Evolutionary conservation across 2,888 invertebrate genomes (phyloP).

Genomic region (Girardia tigrina): DNA sequence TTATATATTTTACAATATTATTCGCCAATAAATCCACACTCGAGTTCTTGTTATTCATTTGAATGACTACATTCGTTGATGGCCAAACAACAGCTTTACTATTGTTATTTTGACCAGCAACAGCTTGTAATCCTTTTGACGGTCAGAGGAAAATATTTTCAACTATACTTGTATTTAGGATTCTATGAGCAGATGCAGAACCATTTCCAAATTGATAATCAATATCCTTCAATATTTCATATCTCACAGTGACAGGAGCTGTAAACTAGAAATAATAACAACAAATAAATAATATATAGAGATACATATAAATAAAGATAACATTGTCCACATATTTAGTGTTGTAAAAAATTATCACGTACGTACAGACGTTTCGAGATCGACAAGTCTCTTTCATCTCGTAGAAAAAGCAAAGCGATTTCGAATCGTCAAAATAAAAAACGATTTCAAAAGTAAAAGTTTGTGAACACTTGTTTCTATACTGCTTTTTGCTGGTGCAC

Average conservation of each 20-base stretch:
- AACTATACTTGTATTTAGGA: background rate
- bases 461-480: too few relatives aligned
- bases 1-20: background rate
- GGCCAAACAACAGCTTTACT: background rate
- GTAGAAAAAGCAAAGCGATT: background rate
- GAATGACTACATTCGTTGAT: background rate
- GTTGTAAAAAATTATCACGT: background rate
- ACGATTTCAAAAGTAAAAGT: too few relatives aligned
- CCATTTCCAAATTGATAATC: background rate
- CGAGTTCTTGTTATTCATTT: background rate
- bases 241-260: background rate
- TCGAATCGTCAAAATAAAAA: background rate
- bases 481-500: too few relatives aligned
- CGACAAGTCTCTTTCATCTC: background rate
- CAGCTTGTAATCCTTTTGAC: background rate
- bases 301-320: too few relatives aligned
- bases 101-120: background rate
- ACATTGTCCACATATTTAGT: background rate
- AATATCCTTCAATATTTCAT: background rate
- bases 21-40: background rate
- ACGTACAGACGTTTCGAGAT: background rate
- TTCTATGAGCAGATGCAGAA: background rate
- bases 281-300: background rate
- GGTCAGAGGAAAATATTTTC: background rate
- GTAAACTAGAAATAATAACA: background rate